Percentiles rank a stretch among this genome's conserved stretches.
These are phyloP conservation scores for Passerculus sandwichensis DNA, from an alignment of 2,797 vertebrate genomes.

Conservation along the genomic window DNA sequence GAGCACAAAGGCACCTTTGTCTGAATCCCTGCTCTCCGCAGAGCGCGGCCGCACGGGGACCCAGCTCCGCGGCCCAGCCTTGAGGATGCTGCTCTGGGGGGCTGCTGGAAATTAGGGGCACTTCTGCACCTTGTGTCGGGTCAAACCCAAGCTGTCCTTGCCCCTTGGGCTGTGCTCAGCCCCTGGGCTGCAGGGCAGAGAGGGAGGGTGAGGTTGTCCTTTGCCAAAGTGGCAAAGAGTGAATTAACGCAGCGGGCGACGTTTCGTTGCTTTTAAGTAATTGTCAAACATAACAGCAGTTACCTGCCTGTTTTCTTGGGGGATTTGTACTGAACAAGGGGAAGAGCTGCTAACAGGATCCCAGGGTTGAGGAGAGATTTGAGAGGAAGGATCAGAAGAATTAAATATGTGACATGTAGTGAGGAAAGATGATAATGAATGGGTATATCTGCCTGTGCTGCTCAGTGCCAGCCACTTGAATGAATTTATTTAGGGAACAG, in stretches of 20 bases:
- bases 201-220: background rate
- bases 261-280: constrained; percentile 4
- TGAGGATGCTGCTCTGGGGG: background rate
- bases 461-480: background rate
- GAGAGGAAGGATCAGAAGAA: constrained; percentile 54
- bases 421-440: constrained; percentile 3
- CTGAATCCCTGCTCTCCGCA: background rate
- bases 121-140: background rate
- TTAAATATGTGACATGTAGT: constrained; percentile 9
- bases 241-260: background rate
- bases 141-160: background rate
- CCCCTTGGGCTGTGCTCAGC: background rate
- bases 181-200: background rate
- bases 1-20: background rate
- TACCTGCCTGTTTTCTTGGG: constrained; percentile 50
- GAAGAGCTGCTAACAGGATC: constrained; percentile 52
- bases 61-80: rapidly evolving
- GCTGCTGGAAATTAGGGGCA: background rate
- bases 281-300: constrained; percentile 1
- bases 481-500: constrained; percentile 30
- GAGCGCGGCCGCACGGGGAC: background rate
- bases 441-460: constrained; percentile 11
- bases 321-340: constrained; percentile 30
- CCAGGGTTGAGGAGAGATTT: constrained; percentile 2
- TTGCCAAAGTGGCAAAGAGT: background rate